These are phyloP conservation scores for Hemicordylus capensis DNA, from an alignment of 2,113 vertebrate genomes.

Conservation along the genomic window DNA sequence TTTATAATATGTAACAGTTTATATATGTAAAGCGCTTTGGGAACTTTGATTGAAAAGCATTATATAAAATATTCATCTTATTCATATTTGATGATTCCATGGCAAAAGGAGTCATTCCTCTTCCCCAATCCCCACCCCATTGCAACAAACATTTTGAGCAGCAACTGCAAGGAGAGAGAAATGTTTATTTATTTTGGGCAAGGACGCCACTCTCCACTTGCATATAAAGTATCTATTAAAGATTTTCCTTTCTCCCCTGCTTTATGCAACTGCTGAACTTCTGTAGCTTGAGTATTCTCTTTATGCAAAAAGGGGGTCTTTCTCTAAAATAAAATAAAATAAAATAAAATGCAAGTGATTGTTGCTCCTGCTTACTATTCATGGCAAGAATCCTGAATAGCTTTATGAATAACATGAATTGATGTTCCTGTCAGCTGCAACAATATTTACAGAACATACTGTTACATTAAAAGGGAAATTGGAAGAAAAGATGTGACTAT, in stretches of 20 bases:
- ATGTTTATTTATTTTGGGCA: background rate
- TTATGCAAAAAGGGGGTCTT: constrained; percentile 32
- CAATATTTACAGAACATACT: constrained; percentile 66
- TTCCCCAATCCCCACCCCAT: background rate
- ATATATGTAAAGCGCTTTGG: no score
- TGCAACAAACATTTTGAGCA: constrained; percentile 26
- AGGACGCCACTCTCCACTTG: background rate
- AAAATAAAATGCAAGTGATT: constrained; percentile 48
- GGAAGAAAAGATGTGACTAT: constrained; percentile 48
- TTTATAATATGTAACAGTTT: no score
- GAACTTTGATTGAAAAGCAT: no score
- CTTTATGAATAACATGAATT: constrained; percentile 65
- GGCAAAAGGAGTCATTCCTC: background rate
- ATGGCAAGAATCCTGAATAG: constrained; percentile 51
- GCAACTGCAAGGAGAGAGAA: background rate
- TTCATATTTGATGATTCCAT: background rate
- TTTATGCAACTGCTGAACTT: constrained; percentile 24
- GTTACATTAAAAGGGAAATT: constrained; percentile 61
- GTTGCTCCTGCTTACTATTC: constrained; percentile 51
- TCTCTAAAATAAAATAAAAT: constrained; percentile 36
- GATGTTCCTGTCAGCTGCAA: constrained; percentile 68
- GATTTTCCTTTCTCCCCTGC: constrained; percentile 24
- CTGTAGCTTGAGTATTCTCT: constrained; percentile 27
- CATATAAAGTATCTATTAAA: constrained; percentile 19
- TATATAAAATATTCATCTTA: no score